Percentiles rank a stretch among this genome's conserved stretches.
Evolutionary conservation across 2,888 invertebrate species (phyloP).

Genomic region (Caenorhabditis macrosperma): DNA sequence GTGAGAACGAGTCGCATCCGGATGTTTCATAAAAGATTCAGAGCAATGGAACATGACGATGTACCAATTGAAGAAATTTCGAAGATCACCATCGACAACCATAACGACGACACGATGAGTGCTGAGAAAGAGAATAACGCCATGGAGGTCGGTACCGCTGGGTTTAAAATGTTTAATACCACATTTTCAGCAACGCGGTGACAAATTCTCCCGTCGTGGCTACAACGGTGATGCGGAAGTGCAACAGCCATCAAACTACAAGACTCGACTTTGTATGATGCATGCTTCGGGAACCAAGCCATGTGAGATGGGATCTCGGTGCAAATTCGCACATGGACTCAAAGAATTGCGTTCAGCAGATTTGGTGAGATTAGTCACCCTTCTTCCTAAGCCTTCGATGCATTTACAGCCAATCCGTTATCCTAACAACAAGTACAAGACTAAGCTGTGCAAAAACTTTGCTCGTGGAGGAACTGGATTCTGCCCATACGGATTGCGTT

Average conservation of each 20-base stretch:
- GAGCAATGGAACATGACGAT: conserved; percentile 57
- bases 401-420: conserved; percentile 56
- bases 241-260: conserved; percentile 60
- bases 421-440: conserved; percentile 69
- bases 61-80: conserved; percentile 58
- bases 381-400: background rate
- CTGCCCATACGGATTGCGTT: conserved; percentile 65
- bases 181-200: conserved; percentile 28
- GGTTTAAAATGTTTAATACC: background rate
- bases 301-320: conserved; percentile 64
- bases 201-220: conserved; percentile 36
- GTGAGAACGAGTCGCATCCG: background rate
- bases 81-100: conserved; percentile 42
- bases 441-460: conserved; percentile 69
- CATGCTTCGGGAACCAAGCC: conserved; percentile 55
- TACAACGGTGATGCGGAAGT: conserved; percentile 12
- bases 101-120: conserved; percentile 58
- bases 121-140: conserved; percentile 51
- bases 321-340: conserved; percentile 68
- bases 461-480: conserved; percentile 60
- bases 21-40: conserved; percentile 5
- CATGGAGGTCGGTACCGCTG: too few relatives aligned
- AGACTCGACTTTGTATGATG: conserved; percentile 67
- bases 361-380: conserved; percentile 6
- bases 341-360: conserved; percentile 61